A percentile compares a stretch with the other conserved stretches of the same genome.
Conservation (phyloP, 2,113 vertebrate species). For the Drymodes brunneopygia region DNA sequence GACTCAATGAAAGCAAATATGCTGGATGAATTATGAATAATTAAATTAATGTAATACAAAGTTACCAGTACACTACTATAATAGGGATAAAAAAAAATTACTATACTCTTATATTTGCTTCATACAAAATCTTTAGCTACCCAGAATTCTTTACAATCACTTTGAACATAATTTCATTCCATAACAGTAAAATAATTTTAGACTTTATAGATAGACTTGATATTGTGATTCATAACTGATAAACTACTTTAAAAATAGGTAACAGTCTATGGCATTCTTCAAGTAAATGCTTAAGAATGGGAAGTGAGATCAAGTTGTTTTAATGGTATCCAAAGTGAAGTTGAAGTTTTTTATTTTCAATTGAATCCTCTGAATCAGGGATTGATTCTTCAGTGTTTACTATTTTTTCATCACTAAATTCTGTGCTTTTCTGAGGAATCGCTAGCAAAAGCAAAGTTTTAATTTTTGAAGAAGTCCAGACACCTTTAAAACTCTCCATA, state of each 20-base stretch:
- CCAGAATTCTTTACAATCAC: neutral
- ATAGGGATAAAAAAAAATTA: neutral
- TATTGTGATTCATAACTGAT: neutral
- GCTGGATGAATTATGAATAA: neutral
- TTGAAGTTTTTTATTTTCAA: neutral
- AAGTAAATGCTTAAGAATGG: neutral
- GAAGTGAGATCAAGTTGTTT: neutral
- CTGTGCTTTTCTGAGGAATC: neutral
- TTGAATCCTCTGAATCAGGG: neutral
- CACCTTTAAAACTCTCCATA: neutral
- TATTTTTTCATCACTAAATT: neutral
- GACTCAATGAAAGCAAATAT: neutral
- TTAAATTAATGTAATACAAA: neutral
- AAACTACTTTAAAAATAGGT: neutral
- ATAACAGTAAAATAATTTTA: neutral
- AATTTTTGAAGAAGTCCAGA: neutral
- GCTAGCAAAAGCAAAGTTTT: neutral
- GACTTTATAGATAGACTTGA: neutral
- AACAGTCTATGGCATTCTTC: neutral
- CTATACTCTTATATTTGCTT: neutral
- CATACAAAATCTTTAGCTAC: neutral
- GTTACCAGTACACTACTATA: neutral
- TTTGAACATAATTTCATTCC: neutral
- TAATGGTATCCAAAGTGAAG: neutral
- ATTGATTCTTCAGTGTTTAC: neutral